phyloP scores from a whole-genome alignment of 2,797 vertebrate species.

The Acrossocheilus fasciatus region DNA sequence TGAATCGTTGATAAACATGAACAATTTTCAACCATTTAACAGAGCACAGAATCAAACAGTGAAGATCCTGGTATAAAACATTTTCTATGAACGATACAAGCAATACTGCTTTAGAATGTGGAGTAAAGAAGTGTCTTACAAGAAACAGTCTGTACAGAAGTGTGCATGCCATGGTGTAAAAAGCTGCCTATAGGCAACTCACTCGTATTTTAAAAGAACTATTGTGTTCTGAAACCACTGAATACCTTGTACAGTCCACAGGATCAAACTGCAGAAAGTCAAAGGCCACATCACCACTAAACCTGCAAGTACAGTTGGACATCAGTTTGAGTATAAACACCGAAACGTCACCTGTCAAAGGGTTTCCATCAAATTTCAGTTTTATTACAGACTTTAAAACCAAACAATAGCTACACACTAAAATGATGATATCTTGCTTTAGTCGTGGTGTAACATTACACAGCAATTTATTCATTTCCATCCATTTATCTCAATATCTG shows the following conservation, averaged over 20 bases:
- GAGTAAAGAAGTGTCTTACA: neutral
- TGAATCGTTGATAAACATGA: neutral
- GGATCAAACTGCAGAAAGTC: neutral
- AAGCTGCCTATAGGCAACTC: neutral
- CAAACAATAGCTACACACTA: neutral
- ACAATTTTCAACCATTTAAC: neutral
- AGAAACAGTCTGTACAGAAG: neutral
- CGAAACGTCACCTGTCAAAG: neutral
- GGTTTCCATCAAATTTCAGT: no score
- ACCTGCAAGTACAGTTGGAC: neutral
- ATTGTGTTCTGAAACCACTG: neutral
- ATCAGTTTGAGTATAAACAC: neutral
- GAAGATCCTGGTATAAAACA: neutral
- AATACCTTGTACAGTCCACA: neutral
- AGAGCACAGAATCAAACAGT: neutral
- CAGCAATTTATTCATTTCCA: neutral
- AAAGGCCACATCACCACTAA: neutral
- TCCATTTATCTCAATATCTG: conserved; percentile 43
- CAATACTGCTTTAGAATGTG: neutral
- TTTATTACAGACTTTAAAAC: neutral
- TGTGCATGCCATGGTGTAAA: neutral
- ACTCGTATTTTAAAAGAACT: neutral
- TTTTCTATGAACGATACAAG: neutral
- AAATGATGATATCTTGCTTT: neutral
- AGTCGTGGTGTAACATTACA: neutral